These are phyloP conservation scores for Emydocephalus ijimae DNA, from an alignment of 2,113 vertebrate species.

Conservation along the genomic window DNA sequence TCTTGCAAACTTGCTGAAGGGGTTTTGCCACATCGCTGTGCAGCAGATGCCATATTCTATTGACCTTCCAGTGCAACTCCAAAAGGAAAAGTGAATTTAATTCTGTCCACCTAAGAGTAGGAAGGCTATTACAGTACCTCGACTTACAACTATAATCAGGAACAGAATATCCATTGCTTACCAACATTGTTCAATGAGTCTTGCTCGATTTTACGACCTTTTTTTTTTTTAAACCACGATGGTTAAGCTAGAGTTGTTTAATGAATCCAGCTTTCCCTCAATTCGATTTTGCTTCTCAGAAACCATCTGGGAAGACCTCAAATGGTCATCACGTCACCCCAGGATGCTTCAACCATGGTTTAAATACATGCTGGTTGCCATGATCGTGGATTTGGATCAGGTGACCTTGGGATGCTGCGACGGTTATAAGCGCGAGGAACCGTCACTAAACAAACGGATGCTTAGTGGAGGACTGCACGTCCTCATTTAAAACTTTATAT, in stretches of 20 bases:
- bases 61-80: background rate
- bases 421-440: background rate
- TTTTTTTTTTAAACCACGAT: background rate
- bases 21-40: background rate
- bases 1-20: background rate
- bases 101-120: background rate
- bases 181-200: background rate
- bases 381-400: background rate
- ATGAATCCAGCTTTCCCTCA: background rate
- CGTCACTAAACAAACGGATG: background rate
- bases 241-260: background rate
- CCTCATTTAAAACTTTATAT: background rate
- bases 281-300: background rate
- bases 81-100: background rate
- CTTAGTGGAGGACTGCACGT: background rate
- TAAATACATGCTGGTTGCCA: background rate
- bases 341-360: background rate
- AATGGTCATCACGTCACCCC: background rate
- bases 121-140: background rate
- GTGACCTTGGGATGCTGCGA: background rate
- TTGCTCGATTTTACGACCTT: background rate
- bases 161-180: background rate
- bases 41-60: background rate
- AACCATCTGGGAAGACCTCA: background rate
- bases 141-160: background rate